These are phyloP conservation scores for Brachyrhaphis roseni DNA, from an alignment of 2,797 vertebrate species.

Conservation along the genomic window DNA sequence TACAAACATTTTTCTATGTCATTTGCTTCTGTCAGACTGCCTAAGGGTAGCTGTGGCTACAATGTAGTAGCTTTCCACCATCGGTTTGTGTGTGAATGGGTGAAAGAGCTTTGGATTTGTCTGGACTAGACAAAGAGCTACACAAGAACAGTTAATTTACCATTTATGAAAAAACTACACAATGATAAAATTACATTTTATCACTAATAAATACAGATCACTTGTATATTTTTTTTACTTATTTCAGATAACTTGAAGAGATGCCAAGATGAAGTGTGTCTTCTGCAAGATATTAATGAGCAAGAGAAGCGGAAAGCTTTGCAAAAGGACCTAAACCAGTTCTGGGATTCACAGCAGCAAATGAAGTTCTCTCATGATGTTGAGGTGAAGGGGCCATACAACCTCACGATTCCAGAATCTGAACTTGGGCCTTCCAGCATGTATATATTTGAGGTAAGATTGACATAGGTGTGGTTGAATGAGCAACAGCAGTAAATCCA, in stretches of 20 bases:
- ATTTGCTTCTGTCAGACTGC: too few relatives aligned
- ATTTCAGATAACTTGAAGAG: slow-evolving; percentile 68
- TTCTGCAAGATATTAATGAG: slow-evolving; percentile 66
- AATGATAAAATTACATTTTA: not conserved
- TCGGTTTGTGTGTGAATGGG: too few relatives aligned
- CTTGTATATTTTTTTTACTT: slow-evolving; percentile 5
- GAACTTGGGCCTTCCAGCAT: slow-evolving; percentile 80
- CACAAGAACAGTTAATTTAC: too few relatives aligned
- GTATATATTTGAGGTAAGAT: slow-evolving; percentile 78
- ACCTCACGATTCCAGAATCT: slow-evolving; percentile 52
- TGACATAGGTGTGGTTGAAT: slow-evolving; percentile 18
- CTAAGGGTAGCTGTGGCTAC: too few relatives aligned
- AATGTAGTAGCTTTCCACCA: too few relatives aligned
- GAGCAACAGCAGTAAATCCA: slow-evolving; percentile 9
- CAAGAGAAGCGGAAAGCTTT: slow-evolving; percentile 51
- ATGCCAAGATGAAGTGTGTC: slow-evolving; percentile 54
- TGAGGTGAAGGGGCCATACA: slow-evolving; percentile 64
- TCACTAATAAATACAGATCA: not conserved
- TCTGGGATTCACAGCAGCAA: slow-evolving; percentile 67
- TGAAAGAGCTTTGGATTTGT: too few relatives aligned
- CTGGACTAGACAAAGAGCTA: too few relatives aligned
- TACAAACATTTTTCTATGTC: too few relatives aligned
- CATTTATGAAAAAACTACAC: not conserved
- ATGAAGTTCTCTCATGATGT: slow-evolving; percentile 72
- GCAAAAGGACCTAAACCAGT: slow-evolving; percentile 59